A percentile compares a stretch with the other conserved stretches of the same genome.
phyloP scores from a whole-genome alignment of 2,113 vertebrate species.

The Helogale parvula region DNA sequence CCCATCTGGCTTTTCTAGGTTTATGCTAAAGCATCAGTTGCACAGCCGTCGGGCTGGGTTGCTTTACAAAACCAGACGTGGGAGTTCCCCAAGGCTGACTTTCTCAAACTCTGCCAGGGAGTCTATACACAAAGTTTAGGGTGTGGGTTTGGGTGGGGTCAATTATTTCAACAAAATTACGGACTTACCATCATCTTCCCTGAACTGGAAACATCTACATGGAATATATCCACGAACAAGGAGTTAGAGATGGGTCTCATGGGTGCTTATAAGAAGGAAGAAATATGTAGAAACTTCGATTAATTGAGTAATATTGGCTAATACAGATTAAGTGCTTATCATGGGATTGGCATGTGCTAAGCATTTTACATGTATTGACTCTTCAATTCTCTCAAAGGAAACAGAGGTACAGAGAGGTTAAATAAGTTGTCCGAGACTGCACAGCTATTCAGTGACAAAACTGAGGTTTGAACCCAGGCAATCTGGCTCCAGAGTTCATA shows the following conservation, averaged over 20 bases:
- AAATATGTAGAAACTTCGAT: not conserved
- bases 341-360: not conserved
- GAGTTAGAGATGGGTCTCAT: not conserved
- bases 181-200: not conserved
- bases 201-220: not conserved
- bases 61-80: not conserved
- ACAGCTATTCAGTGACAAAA: conserved; percentile 18
- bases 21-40: not conserved
- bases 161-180: not conserved
- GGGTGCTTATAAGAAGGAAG: not conserved
- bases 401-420: conserved; percentile 1
- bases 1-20: not conserved
- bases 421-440: not conserved
- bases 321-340: no score
- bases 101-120: not conserved
- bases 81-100: not conserved
- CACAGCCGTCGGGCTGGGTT: not conserved
- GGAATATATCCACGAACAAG: not conserved
- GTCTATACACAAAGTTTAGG: not conserved
- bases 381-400: not conserved
- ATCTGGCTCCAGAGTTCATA: not conserved
- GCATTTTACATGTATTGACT: not conserved
- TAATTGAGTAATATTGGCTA: not conserved
- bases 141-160: not conserved
- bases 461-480: not conserved